A percentile compares a stretch with the other conserved stretches of the same genome.
Evolutionary conservation across 2,113 vertebrate species (phyloP).

Genomic region (Candoia aspera): DNA sequence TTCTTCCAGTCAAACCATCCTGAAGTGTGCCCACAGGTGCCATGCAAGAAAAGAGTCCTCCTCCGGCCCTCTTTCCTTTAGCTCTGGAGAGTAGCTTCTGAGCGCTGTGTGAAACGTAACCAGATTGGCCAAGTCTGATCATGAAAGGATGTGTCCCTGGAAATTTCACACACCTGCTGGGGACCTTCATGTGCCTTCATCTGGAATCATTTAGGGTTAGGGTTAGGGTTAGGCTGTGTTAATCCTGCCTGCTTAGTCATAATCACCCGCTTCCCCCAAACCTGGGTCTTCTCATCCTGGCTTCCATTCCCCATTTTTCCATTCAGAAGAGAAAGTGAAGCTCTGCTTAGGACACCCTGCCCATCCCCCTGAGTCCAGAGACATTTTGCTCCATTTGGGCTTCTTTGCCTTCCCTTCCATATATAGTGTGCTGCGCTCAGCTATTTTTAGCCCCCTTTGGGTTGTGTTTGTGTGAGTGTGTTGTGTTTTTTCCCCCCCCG

Average conservation of each 20-base stretch:
- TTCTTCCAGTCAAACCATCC: background rate
- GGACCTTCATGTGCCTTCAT: too few species aligned
- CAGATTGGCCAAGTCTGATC: background rate
- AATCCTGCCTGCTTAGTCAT: background rate
- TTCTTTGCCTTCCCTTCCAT: conserved; percentile 78
- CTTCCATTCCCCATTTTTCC: background rate
- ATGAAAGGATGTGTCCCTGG: background rate
- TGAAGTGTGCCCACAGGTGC: background rate
- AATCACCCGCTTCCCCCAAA: background rate
- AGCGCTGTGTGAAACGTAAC: background rate
- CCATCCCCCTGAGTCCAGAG: conserved; percentile 59
- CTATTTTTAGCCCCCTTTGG: conserved; percentile 82
- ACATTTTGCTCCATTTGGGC: conserved; percentile 65
- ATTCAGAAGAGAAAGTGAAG: conserved; percentile 36
- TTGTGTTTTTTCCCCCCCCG: background rate
- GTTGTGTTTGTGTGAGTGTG: conserved; percentile 33
- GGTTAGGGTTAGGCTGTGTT: too few species aligned
- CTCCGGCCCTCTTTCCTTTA: too few species aligned
- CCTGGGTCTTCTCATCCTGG: background rate
- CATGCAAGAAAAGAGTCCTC: background rate
- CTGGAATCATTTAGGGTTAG: too few species aligned
- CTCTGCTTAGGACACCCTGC: conserved; percentile 52
- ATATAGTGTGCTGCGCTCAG: conserved; percentile 78
- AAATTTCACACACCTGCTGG: background rate
- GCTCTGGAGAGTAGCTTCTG: background rate